A percentile compares a stretch with the other conserved stretches of the same genome.
Evolutionary conservation across 2,113 vertebrate species (phyloP).

Genomic region (Aptenodytes forsteri): DNA sequence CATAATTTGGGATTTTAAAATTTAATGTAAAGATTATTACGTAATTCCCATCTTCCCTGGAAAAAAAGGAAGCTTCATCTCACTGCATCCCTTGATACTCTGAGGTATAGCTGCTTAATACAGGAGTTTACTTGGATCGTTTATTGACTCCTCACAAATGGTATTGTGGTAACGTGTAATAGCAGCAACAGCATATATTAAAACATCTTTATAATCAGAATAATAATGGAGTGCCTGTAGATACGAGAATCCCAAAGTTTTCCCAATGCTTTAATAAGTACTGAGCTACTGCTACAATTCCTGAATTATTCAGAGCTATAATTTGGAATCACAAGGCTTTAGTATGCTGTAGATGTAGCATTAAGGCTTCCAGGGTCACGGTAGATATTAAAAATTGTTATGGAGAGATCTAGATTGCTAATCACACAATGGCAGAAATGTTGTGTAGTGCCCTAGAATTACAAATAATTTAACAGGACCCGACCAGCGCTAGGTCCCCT

Average conservation of each 20-base stretch:
- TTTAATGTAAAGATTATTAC: slow-evolving; percentile 19
- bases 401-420: slow-evolving; percentile 69
- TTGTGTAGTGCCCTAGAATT: slow-evolving; percentile 42
- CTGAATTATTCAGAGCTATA: slow-evolving; percentile 75
- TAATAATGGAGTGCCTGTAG: slow-evolving; percentile 27
- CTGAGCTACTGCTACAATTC: slow-evolving; percentile 42
- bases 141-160: not conserved
- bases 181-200: slow-evolving; percentile 39
- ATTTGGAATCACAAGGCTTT: slow-evolving; percentile 59
- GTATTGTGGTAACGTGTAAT: not conserved
- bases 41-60: not conserved
- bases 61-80: not conserved
- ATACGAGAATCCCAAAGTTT: slow-evolving; percentile 67
- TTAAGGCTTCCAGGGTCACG: slow-evolving; percentile 64
- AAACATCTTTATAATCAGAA: slow-evolving; percentile 39
- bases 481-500: not conserved
- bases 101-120: not conserved
- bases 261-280: slow-evolving; percentile 61
- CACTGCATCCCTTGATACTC: slow-evolving; percentile 1
- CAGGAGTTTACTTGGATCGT: not conserved
- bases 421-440: slow-evolving; percentile 58
- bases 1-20: slow-evolving; percentile 30
- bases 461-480: slow-evolving; percentile 61
- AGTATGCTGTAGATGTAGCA: slow-evolving; percentile 67
- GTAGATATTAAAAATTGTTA: slow-evolving; percentile 79